Evolutionary conservation across 2,797 vertebrate species (phyloP), one percentile per base, ranked within the genome.

Genomic region (Falco rusticolus): DNA sequence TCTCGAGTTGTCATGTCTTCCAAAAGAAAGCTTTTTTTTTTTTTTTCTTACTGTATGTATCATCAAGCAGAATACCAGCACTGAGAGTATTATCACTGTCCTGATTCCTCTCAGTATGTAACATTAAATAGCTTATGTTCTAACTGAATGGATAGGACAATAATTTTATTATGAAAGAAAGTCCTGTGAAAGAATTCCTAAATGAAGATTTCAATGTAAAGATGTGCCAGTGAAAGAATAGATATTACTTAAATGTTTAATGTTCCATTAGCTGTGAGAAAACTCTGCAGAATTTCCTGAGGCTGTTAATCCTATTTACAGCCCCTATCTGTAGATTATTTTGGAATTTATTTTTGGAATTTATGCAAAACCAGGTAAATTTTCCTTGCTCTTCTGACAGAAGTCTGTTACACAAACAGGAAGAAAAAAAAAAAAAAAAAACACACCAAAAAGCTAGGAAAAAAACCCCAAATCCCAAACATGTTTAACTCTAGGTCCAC

Each of bases 371-470:
- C 41, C 4, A 93, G 19, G 13, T 51, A 59, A 51, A 29, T 80
- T 85, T 85, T 80, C 29, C 18, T 83, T 61, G 45, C 5, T 43
- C 5, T 10, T 66, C 26, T 66, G 37, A 53, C 20, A 63, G 70
- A 84, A 18, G 15, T 28, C 21, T 51, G 5, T 26, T 64, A 75
- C 13, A 68, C 5, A 71, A 74, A 39, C 5, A 31, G 50, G 7
- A 5, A 59, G 5, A 0, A 10, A 53, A 6, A 16, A 54, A 5
- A 1, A 9, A 50, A 6, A 16, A 54, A 53, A 66, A 26, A 54
- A 0, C n/a, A 0, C 39, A 41, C 39, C 39, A 43, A 47, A 33
- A 57, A 5, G 0, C 39, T 41, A 10, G 53, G 9, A 13, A 59
- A 57, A 75, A 26, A 54, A 0, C 0, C 6, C 39, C 39, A 41